Evolutionary conservation across 2,797 vertebrate genomes (phyloP), one percentile per base, ranked within the genome.

Genomic region (Taeniopygia guttata): DNA sequence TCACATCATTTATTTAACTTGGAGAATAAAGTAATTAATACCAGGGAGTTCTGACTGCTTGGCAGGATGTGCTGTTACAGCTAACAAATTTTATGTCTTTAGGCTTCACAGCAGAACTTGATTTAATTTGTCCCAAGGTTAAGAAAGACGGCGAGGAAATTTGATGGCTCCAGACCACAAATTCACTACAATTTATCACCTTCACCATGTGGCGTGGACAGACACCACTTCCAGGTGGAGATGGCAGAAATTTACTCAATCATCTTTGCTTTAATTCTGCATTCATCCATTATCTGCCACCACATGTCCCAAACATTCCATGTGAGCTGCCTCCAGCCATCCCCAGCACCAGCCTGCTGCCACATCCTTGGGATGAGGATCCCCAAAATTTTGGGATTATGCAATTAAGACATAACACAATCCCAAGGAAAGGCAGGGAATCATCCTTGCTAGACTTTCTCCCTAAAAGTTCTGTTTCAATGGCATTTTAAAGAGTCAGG

Each of bases 81-180:
- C 94, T 96, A 97, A 97, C 95, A 68, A 96, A 97, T 97, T 97
- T 97, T 96, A 97, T 95, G 96, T 96, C 97, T 98, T 95, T 83
- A 88, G 96, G 96, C 95, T 76, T 51, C 95, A 87, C 79, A 27
- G 93, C 89, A 95, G 97, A 93, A 94, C 96, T 96, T 97, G 97
- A 98, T 97, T 97, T 97, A 97, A 98, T 98, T 97, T 97, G 93
- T 98, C 97, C 95, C 97, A 98, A 97, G 97, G 97, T 98, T 98
- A 97, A 97, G 97, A 94, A 88, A 96, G 96, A 96, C 45, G 19
- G 64, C 19, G 75, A 84, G 83, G 80, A 91, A 89, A 84, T 87
- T 69, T 88, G 95, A 95, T 95, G 87, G 95, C 90, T 96, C 90
- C 95, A 90, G 84, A 84, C 91, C 96, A 92, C 92, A 11, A 34